Percentiles rank a stretch among this genome's conserved stretches.
Conservation (phyloP, 2,888 invertebrate genomes). For the Camptogramma bilineatum region DNA sequence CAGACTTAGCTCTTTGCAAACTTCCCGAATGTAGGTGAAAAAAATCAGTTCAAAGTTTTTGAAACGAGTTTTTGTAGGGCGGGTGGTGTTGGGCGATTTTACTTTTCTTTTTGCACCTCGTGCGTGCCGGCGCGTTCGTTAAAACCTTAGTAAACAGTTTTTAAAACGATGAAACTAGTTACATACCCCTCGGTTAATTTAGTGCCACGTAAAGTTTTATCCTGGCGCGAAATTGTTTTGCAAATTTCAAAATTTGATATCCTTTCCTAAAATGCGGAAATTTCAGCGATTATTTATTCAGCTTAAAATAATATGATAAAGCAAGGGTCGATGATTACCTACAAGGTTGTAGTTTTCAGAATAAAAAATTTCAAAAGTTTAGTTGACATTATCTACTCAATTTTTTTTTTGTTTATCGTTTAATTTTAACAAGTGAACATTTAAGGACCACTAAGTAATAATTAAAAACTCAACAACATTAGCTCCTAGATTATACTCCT, state of each 20-base stretch:
- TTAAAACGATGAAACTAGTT: constrained; percentile 54
- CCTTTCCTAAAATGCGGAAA: background rate
- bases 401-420: too few species aligned
- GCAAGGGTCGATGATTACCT: too few species aligned
- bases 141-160: constrained; percentile 53
- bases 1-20: constrained; percentile 3
- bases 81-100: constrained; percentile 49
- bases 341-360: too few species aligned
- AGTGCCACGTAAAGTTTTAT: constrained; percentile 37
- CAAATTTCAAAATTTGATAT: background rate
- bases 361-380: too few species aligned
- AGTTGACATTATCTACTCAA: too few species aligned
- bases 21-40: constrained; percentile 14
- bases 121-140: constrained; percentile 62
- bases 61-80: constrained; percentile 45
- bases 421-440: too few species aligned
- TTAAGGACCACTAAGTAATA: too few species aligned
- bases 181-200: constrained; percentile 41
- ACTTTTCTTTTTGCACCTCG: constrained; percentile 52
- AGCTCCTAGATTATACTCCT: too few species aligned
- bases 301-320: too few species aligned
- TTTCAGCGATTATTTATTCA: background rate
- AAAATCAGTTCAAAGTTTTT: constrained; percentile 38
- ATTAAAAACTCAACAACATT: too few species aligned
- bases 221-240: constrained; percentile 6